A percentile compares a stretch with the other conserved stretches of the same genome.
Conservation (phyloP, 2,888 invertebrate genomes). For the Pristionchus entomophagus region DNA sequence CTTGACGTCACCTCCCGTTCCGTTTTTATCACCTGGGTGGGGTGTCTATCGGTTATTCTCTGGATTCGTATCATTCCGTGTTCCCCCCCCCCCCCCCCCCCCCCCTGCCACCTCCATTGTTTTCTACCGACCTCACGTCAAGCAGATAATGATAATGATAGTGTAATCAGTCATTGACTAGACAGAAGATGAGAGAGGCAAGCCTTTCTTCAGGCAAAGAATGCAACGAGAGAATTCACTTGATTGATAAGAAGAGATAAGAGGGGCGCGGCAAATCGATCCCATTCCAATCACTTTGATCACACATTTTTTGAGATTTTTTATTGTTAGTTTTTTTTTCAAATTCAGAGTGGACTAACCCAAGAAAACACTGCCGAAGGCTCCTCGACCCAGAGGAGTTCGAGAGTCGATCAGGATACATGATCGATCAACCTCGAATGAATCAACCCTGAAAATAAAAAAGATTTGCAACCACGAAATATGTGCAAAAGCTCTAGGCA, state of each 20-base stretch:
- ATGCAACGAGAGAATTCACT: neutral
- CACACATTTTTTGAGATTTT: neutral
- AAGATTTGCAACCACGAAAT: neutral
- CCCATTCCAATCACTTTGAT: neutral
- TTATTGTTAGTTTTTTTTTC: too few relatives aligned
- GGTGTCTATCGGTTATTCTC: neutral
- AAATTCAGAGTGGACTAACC: neutral
- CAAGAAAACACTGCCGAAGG: conserved; percentile 25
- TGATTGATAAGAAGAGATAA: neutral
- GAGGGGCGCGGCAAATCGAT: conserved; percentile 3
- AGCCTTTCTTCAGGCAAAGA: neutral
- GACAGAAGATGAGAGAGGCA: too few relatives aligned
- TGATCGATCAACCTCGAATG: neutral
- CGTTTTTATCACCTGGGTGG: neutral
- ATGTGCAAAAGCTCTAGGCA: neutral
- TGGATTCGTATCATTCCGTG: neutral
- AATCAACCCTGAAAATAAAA: neutral
- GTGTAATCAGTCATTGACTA: neutral
- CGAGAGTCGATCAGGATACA: neutral
- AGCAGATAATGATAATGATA: neutral
- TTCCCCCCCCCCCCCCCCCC: too few relatives aligned
- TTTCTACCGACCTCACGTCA: neutral
- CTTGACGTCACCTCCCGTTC: neutral
- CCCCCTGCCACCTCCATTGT: neutral
- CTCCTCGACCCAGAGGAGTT: neutral